A percentile compares a stretch with the other conserved stretches of the same genome.
Evolutionary conservation across 2,888 invertebrate genomes (phyloP).

Genomic region (Sycophila texana): DNA sequence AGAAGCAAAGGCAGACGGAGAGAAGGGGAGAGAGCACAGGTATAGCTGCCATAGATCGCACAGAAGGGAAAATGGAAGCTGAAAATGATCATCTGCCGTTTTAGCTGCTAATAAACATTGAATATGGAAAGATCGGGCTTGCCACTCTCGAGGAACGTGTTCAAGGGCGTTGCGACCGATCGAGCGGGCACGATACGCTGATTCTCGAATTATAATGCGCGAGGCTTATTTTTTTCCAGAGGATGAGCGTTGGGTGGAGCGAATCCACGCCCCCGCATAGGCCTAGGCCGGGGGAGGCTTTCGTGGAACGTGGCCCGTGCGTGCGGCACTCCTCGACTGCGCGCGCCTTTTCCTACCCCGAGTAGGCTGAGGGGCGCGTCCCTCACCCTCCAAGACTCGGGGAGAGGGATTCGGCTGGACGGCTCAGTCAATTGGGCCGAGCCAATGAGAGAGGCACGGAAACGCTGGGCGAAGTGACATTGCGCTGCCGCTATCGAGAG

Average conservation of each 20-base stretch:
- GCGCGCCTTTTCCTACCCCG: conserved; percentile 20
- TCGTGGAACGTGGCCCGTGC: too few relatives aligned
- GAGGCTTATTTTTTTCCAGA: conserved; percentile 42
- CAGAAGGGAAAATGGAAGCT: conserved; percentile 26
- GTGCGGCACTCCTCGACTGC: too few relatives aligned
- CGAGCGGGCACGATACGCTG: too few relatives aligned
- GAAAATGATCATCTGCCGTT: conserved; percentile 14
- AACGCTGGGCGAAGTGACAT: too few relatives aligned
- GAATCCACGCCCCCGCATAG: conserved; percentile 62
- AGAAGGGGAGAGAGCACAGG: conserved; percentile 58
- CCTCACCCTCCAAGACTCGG: conserved; percentile 7
- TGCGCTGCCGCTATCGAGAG: not conserved
- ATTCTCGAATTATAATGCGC: too few relatives aligned
- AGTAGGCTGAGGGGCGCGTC: conserved; percentile 40
- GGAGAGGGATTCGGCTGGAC: conserved; percentile 26
- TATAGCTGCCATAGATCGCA: too few relatives aligned
- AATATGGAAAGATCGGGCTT: too few relatives aligned
- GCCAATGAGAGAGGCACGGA: too few relatives aligned
- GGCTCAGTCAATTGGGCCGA: too few relatives aligned
- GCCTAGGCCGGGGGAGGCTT: conserved; percentile 57
- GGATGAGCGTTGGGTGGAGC: conserved; percentile 62
- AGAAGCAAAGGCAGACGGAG: conserved; percentile 47
- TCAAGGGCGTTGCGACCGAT: too few relatives aligned
- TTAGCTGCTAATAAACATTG: too few relatives aligned
- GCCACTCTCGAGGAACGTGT: too few relatives aligned